A percentile compares a stretch with the other conserved stretches of the same genome.
These are phyloP conservation scores for Garrulus glandarius DNA, from an alignment of 2,797 vertebrate genomes.

Conservation along the genomic window DNA sequence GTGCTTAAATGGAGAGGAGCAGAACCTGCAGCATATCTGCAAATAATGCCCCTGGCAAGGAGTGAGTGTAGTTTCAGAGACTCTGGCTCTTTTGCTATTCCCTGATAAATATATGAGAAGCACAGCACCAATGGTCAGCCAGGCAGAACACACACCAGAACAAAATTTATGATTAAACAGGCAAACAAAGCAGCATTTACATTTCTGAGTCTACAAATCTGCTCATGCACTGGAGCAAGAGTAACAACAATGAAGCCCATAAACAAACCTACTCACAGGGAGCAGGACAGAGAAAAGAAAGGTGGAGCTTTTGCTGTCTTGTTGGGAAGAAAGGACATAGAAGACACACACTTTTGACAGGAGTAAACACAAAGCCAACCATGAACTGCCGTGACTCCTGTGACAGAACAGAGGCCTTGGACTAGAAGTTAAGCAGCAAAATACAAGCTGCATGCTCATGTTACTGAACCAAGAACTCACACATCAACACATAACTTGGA, in stretches of 20 bases:
- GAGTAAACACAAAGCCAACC: neutral
- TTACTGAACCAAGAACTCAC: neutral
- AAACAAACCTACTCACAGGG: neutral
- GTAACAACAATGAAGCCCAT: neutral
- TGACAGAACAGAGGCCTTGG: neutral
- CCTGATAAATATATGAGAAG: neutral
- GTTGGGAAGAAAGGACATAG: neutral
- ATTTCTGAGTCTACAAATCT: neutral
- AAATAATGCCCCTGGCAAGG: neutral
- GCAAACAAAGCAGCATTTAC: neutral
- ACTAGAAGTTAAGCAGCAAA: neutral
- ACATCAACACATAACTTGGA: neutral
- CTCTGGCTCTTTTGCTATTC: neutral
- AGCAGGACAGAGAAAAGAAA: neutral
- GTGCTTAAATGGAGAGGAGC: neutral
- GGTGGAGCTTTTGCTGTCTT: neutral
- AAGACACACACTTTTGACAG: neutral
- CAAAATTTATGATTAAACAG: constrained; percentile 13
- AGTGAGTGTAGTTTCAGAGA: neutral
- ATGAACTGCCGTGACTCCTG: rapidly evolving
- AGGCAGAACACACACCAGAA: neutral
- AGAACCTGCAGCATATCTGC: neutral
- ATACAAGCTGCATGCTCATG: neutral
- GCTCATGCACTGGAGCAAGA: neutral
- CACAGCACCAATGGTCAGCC: neutral